phyloP scores from a whole-genome alignment of 2,888 invertebrate genomes.

The Melipona beecheii region DNA sequence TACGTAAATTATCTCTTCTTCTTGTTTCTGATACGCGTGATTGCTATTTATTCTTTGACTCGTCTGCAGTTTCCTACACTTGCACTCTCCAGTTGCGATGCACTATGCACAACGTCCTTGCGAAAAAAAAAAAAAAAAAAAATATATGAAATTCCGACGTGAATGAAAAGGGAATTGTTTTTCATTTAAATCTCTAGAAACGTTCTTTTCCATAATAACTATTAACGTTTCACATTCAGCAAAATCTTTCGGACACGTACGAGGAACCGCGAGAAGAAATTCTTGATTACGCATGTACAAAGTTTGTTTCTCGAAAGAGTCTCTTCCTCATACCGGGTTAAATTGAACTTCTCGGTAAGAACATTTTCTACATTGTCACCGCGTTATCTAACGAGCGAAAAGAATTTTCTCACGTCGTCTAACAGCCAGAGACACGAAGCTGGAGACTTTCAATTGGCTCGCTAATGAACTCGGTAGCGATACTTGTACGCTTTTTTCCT shows the following conservation, averaged over 20 bases:
- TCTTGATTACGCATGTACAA: neutral
- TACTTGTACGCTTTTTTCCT: neutral
- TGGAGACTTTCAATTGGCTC: conserved; percentile 9
- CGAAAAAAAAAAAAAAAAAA: neutral
- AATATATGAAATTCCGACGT: conserved; percentile 13
- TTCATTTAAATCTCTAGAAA: conserved; percentile 16
- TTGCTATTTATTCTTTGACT: neutral
- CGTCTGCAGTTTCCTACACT: neutral
- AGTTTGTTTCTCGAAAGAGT: neutral
- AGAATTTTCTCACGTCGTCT: conserved; percentile 8
- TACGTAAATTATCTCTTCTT: neutral
- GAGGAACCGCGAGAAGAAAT: neutral
- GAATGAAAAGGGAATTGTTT: conserved; percentile 30
- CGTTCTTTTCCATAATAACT: neutral
- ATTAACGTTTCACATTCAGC: conserved; percentile 13
- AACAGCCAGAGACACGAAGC: neutral
- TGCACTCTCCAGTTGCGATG: neutral
- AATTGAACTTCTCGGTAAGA: neutral
- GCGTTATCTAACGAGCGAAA: neutral
- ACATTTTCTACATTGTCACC: neutral
- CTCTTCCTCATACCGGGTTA: neutral
- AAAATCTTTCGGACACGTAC: neutral
- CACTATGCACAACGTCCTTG: conserved; percentile 40
- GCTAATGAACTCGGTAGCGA: conserved; percentile 3
- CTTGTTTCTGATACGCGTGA: too few relatives aligned